These are phyloP conservation scores for Bufo gargarizans DNA, from an alignment of 2,113 vertebrate species.

Conservation along the genomic window DNA sequence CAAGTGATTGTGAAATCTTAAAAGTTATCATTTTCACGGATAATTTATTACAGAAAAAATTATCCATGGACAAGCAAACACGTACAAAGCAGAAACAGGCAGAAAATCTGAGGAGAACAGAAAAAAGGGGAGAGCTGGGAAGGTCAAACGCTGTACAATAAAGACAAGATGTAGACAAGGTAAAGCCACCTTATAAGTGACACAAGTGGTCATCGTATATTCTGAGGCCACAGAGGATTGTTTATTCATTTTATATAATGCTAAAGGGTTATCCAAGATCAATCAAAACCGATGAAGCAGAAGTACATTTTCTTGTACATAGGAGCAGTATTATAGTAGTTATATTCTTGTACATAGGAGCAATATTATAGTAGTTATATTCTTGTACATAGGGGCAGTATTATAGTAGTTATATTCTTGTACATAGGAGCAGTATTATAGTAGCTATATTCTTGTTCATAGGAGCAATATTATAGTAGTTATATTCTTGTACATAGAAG, in stretches of 20 bases:
- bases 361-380: too few relatives aligned
- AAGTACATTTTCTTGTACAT: neutral
- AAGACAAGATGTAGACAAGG: neutral
- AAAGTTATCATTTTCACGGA: conserved; percentile 21
- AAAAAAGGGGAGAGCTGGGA: neutral
- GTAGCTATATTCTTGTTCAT: too few relatives aligned
- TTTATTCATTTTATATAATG: too few relatives aligned
- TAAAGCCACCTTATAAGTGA: neutral
- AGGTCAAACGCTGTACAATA: neutral
- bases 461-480: too few relatives aligned
- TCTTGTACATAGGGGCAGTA: too few relatives aligned
- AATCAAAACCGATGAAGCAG: too few relatives aligned
- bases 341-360: neutral
- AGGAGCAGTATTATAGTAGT: neutral
- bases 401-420: too few relatives aligned
- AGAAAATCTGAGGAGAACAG: neutral
- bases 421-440: too few relatives aligned
- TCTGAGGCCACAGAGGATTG: too few relatives aligned
- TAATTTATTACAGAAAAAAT: conserved; percentile 32
- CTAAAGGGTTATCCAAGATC: too few relatives aligned
- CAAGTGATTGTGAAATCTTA: conserved; percentile 16
- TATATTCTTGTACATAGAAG: too few relatives aligned
- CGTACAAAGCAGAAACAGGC: neutral
- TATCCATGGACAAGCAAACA: conserved; percentile 15
- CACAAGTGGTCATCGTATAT: too few relatives aligned